phyloP scores from a whole-genome alignment of 2,888 invertebrate species.

The Ochlodes sylvanus region DNA sequence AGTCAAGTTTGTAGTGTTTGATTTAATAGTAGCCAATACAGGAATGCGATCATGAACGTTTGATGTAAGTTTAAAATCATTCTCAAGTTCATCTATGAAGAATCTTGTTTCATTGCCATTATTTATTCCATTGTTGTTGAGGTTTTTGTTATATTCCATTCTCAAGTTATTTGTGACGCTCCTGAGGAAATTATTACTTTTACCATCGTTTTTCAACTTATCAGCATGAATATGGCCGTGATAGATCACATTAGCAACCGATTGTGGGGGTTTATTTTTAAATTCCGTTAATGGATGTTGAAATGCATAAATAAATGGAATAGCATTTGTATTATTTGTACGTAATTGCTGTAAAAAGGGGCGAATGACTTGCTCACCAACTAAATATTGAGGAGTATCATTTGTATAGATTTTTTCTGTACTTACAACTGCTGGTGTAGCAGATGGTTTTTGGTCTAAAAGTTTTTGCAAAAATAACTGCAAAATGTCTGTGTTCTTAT shows the following conservation, averaged over 20 bases:
- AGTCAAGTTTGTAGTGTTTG: slow-evolving; percentile 2
- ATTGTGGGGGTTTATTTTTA: slow-evolving; percentile 11
- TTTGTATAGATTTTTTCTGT: slow-evolving; percentile 1
- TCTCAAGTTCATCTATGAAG: slow-evolving; percentile 32
- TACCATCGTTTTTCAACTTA: neutral
- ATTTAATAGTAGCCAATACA: neutral
- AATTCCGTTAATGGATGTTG: slow-evolving; percentile 38
- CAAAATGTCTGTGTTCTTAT: slow-evolving; percentile 65
- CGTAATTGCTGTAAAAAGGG: slow-evolving; percentile 19
- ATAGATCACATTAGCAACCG: slow-evolving; percentile 26
- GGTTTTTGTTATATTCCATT: neutral
- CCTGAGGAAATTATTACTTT: neutral
- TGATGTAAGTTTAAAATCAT: slow-evolving; percentile 19
- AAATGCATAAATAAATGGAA: slow-evolving; percentile 45
- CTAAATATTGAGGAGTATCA: slow-evolving; percentile 6
- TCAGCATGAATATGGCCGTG: slow-evolving; percentile 27
- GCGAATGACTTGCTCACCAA: slow-evolving; percentile 17
- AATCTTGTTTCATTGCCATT: slow-evolving; percentile 14
- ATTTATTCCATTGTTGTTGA: neutral
- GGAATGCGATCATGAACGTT: neutral
- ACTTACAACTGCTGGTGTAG: slow-evolving; percentile 27
- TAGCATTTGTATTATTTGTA: slow-evolving; percentile 39
- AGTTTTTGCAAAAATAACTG: slow-evolving; percentile 63
- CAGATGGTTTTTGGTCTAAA: slow-evolving; percentile 48
- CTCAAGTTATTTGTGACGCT: slow-evolving; percentile 2